These are phyloP conservation scores for Diarsia rubi DNA, from an alignment of 2,888 invertebrate genomes.

Conservation along the genomic window DNA sequence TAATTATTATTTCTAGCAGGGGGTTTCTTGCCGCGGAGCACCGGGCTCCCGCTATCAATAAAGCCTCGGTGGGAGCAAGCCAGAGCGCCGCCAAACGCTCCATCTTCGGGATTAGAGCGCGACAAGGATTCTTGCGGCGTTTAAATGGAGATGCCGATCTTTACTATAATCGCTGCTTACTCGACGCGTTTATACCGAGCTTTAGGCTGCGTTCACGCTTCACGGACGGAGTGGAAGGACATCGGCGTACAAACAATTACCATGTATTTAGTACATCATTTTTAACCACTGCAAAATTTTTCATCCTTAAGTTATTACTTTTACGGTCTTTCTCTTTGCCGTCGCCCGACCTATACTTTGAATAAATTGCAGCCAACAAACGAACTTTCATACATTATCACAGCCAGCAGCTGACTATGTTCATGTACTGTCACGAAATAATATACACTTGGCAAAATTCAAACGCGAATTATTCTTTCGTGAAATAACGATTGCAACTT, in stretches of 20 bases:
- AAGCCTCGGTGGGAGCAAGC: slow-evolving; percentile 70
- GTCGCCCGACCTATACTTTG: background rate
- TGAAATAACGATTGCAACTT: too few species aligned
- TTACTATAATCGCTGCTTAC: slow-evolving; percentile 81
- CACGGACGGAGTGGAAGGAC: background rate
- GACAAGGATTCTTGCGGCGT: slow-evolving; percentile 79
- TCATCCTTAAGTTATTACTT: background rate
- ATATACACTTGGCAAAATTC: too few species aligned
- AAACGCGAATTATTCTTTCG: too few species aligned
- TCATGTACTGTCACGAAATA: too few species aligned
- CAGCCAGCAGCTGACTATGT: background rate
- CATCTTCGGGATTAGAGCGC: slow-evolving; percentile 82
- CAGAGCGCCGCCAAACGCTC: slow-evolving; percentile 77
- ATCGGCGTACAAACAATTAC: background rate
- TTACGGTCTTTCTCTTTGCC: background rate
- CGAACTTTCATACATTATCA: background rate
- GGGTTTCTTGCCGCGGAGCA: slow-evolving; percentile 62
- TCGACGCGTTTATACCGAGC: slow-evolving; percentile 76
- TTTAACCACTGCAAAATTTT: too few species aligned
- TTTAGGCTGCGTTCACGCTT: slow-evolving; percentile 24
- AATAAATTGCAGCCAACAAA: background rate
- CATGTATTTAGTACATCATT: too few species aligned
- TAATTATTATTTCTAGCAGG: slow-evolving; percentile 72
- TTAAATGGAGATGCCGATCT: slow-evolving; percentile 86
- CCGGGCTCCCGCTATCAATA: slow-evolving; percentile 73